phyloP scores from a whole-genome alignment of 2,113 vertebrate genomes.

The Petroica traversi region DNA sequence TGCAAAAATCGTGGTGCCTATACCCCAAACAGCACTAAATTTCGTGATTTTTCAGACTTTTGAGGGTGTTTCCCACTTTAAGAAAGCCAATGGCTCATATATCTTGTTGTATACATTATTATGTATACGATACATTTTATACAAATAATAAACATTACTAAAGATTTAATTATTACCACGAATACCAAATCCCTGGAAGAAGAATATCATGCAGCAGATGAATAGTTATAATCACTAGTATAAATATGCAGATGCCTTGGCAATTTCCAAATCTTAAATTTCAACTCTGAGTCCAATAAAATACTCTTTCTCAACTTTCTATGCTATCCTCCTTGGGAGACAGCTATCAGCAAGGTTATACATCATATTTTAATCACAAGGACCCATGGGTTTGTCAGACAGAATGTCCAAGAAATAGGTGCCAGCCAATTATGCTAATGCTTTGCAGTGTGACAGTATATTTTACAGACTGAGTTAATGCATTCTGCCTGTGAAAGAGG shows the following conservation, averaged over 20 bases:
- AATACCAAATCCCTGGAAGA: not conserved
- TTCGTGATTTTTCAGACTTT: not conserved
- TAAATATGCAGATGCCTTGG: not conserved
- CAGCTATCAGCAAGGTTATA: slow-evolving; percentile 22
- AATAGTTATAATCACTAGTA: not conserved
- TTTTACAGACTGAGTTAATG: slow-evolving; percentile 24
- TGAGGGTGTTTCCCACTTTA: not conserved
- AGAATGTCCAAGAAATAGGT: slow-evolving; percentile 35
- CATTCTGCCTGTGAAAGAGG: not conserved
- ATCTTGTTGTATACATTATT: not conserved
- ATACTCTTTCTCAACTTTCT: not conserved
- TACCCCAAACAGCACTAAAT: not conserved
- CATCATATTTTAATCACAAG: slow-evolving; percentile 39
- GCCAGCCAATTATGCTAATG: slow-evolving; percentile 49
- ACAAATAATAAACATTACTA: not conserved
- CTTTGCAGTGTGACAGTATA: slow-evolving; percentile 26
- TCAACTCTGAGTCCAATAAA: not conserved
- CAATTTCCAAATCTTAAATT: not conserved
- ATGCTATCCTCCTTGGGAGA: not conserved
- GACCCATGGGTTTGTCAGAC: not conserved
- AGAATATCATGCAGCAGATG: not conserved
- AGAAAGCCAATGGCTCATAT: not conserved
- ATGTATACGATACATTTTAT: not conserved
- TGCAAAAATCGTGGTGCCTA: not conserved
- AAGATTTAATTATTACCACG: not conserved